A percentile compares a stretch with the other conserved stretches of the same genome.
Conservation (phyloP, 1,140 invertebrate genomes). For the Zophobas atratus region DNA sequence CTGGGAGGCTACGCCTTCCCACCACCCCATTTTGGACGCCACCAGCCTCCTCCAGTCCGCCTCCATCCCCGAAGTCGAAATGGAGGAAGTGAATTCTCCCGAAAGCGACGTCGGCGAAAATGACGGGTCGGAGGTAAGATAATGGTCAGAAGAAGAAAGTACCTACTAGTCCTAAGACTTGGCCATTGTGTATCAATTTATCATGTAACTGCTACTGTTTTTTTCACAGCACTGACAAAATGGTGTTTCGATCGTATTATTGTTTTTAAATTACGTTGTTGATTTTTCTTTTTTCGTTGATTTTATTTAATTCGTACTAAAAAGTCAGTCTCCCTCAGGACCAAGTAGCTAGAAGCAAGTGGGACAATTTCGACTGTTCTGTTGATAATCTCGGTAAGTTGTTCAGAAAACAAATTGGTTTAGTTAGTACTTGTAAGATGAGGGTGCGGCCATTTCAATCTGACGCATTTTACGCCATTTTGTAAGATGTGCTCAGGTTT, state of each 20-base stretch:
- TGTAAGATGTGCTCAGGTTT: conserved; percentile 13
- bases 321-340: conserved; percentile 65
- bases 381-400: conserved; percentile 77
- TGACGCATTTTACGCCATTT: conserved; percentile 25
- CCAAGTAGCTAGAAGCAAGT: conserved; percentile 73
- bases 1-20: conserved; percentile 85
- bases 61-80: conserved; percentile 73
- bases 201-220: conserved; percentile 29
- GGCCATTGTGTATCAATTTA: conserved; percentile 1
- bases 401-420: not conserved
- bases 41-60: conserved; percentile 84
- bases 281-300: conserved; percentile 47
- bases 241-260: conserved; percentile 30
- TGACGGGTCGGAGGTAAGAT: conserved; percentile 67
- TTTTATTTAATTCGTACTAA: conserved; percentile 55
- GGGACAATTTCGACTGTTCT: conserved; percentile 77
- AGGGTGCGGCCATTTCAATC: not conserved
- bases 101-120: conserved; percentile 68
- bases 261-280: conserved; percentile 50
- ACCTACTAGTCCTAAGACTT: conserved; percentile 13
- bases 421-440: conserved; percentile 11
- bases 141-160: conserved; percentile 27
- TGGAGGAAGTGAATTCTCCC: conserved; percentile 72
- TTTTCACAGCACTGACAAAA: conserved; percentile 34
- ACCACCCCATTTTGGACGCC: conserved; percentile 82